Evolutionary conservation across 2,113 vertebrate species (phyloP).

Genomic region (Leptodactylus fuscus): DNA sequence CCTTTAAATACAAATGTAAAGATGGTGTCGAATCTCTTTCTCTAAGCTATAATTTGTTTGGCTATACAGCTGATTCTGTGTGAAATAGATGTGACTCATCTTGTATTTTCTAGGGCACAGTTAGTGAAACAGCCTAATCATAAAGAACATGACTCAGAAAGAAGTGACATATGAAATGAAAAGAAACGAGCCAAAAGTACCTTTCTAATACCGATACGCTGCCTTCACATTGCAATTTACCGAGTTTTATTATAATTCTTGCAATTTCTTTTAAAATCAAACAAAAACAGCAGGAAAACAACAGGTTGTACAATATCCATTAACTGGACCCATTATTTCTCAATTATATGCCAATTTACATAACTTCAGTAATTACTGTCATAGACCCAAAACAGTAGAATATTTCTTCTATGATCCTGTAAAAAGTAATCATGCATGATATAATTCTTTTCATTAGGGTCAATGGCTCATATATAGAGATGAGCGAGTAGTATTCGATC

Average conservation of each 20-base stretch:
- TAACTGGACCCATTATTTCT: no score
- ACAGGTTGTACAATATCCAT: no score
- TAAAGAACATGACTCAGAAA: slow-evolving; percentile 13
- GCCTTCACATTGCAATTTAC: no score
- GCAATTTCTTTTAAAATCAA: no score
- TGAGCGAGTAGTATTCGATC: no score
- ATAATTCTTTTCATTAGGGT: neutral
- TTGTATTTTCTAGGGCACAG: neutral
- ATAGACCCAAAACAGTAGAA: no score
- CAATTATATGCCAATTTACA: neutral
- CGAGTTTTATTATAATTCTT: no score
- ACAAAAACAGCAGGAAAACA: no score
- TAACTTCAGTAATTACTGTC: neutral
- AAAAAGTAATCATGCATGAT: neutral
- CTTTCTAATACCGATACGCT: no score
- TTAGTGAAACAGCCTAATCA: neutral
- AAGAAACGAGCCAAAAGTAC: neutral
- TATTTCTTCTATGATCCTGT: no score
- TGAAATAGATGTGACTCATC: neutral
- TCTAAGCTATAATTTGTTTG: neutral
- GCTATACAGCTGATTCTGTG: neutral
- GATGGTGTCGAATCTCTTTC: neutral
- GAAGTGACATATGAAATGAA: neutral
- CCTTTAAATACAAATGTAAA: neutral
- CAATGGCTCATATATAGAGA: no score